These are phyloP conservation scores for Elysia crispata DNA, from an alignment of 2,888 invertebrate species.

Conservation along the genomic window DNA sequence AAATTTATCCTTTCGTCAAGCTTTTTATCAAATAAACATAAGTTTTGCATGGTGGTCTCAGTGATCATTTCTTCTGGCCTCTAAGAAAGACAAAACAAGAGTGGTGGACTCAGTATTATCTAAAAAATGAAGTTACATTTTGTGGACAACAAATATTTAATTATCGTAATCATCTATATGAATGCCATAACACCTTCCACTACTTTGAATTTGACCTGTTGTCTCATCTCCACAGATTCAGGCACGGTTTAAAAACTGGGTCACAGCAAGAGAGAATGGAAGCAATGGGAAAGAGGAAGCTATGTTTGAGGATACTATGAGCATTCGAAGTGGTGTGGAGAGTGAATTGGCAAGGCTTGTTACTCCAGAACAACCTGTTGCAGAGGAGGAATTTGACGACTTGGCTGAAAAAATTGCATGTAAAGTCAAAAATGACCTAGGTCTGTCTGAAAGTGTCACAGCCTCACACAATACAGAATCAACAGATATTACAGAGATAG, in stretches of 20 bases:
- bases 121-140: background rate
- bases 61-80: too few relatives aligned
- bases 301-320: slow-evolving; percentile 35
- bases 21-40: too few relatives aligned
- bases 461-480: background rate
- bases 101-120: background rate
- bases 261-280: slow-evolving; percentile 18
- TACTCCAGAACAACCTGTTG: slow-evolving; percentile 45
- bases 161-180: too few relatives aligned
- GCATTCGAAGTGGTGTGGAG: slow-evolving; percentile 42
- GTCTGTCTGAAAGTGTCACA: slow-evolving; percentile 11
- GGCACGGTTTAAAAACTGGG: slow-evolving; percentile 35
- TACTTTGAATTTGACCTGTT: background rate
- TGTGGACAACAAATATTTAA: too few relatives aligned
- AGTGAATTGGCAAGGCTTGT: slow-evolving; percentile 45
- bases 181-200: too few relatives aligned
- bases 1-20: too few relatives aligned
- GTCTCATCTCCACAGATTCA: slow-evolving; percentile 10
- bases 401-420: slow-evolving; percentile 48
- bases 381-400: slow-evolving; percentile 47
- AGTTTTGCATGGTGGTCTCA: too few relatives aligned
- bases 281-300: background rate
- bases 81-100: too few relatives aligned
- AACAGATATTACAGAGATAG: background rate
- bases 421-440: slow-evolving; percentile 48